Evolutionary conservation across 2,888 invertebrate species (phyloP).

Genomic region (Limnephilus marmoratus): DNA sequence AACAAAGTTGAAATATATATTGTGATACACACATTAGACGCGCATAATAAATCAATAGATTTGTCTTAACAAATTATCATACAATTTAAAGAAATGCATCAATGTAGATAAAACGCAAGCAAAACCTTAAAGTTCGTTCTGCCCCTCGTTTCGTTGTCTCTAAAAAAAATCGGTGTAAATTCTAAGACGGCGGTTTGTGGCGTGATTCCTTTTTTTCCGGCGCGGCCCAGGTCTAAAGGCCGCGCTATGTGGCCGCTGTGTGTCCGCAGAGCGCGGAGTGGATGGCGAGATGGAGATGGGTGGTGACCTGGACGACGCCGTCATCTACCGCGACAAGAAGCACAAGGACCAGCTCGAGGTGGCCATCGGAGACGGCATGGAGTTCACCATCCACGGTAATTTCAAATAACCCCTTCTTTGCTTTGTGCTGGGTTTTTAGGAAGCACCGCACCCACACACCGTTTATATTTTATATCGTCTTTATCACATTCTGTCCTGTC

Average conservation of each 20-base stretch:
- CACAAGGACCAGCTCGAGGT: constrained; percentile 93
- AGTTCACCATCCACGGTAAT: constrained; percentile 92
- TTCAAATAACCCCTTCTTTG: constrained; percentile 53
- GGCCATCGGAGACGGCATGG: constrained; percentile 95
- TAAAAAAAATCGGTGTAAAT: constrained; percentile 26
- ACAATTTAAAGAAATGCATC: no score
- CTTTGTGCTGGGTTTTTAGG: constrained; percentile 16
- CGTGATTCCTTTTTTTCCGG: constrained; percentile 74
- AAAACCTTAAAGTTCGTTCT: constrained; percentile 52
- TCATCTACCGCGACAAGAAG: constrained; percentile 91
- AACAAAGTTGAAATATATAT: not conserved
- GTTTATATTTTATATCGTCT: not conserved
- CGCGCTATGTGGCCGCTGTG: constrained; percentile 81
- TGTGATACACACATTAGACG: not conserved
- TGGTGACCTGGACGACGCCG: constrained; percentile 87
- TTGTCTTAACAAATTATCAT: not conserved
- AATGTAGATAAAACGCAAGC: not conserved
- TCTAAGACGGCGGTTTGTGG: constrained; percentile 69
- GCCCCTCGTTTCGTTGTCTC: constrained; percentile 39
- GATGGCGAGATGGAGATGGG: constrained; percentile 82
- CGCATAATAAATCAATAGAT: not conserved
- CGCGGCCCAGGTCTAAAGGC: constrained; percentile 75
- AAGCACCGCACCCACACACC: not conserved
- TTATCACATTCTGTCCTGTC: not conserved
- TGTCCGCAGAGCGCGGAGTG: constrained; percentile 81